Evolutionary conservation across 2,113 vertebrate genomes (phyloP).

Genomic region (Raja brachyura): DNA sequence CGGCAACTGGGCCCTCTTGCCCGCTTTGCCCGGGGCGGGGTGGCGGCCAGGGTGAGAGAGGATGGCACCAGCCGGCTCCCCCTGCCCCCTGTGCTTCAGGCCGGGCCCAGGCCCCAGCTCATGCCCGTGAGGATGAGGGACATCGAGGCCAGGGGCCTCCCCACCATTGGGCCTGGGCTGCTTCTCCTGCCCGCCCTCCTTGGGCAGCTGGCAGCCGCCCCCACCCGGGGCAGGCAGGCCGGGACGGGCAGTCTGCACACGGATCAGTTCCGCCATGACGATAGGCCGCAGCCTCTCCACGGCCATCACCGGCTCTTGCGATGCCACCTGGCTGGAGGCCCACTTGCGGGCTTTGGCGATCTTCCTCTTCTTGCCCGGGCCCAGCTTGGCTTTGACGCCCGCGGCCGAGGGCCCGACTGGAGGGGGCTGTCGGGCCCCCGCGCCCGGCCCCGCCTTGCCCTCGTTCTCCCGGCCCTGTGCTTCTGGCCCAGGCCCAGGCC

Average conservation of each 20-base stretch:
- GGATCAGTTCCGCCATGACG: not conserved
- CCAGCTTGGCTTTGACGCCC: not conserved
- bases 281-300: not conserved
- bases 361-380: constrained; percentile 15
- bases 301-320: not conserved
- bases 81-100: not conserved
- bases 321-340: not conserved
- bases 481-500: not conserved
- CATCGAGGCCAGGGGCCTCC: no score
- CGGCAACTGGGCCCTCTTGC: not conserved
- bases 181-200: no score
- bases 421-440: no score
- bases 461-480: not conserved
- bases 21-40: not conserved
- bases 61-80: not conserved
- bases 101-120: no score
- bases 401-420: not conserved
- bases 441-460: not conserved
- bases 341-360: not conserved
- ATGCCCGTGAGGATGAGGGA: no score
- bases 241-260: no score
- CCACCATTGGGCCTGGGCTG: no score
- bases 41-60: no score
- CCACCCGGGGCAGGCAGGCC: no score
- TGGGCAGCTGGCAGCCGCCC: no score